Base-by-base conservation (phyloP, 64 coral and sea anemone species). In the Dendrophyllia cribrosa region DNA sequence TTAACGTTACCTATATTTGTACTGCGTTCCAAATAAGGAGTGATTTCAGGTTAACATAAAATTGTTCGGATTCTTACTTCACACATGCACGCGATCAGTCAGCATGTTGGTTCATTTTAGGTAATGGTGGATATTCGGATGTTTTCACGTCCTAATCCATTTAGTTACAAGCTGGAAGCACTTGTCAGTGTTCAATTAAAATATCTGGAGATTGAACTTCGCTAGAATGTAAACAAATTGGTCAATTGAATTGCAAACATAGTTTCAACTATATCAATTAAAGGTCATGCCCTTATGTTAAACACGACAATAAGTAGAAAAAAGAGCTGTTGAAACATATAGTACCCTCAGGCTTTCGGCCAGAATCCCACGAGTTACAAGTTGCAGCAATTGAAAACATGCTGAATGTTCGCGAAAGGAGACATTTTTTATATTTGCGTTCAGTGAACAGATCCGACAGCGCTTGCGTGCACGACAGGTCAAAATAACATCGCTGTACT, bases 181-280 rank as follows among this genome's bases (percentile, higher is more conserved):
- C 72, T 75, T 75, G 47, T 49, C 72, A 14, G 72, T 9, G 13
- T 14, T 75, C 19, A 75, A 48, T 75, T 50, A 20, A 75, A 17
- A 3, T 75, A 50, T 69, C 44, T 15, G 7, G 72, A 50, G 14
- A 49, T 9, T 50, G 72, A 20, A 7, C 3, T 7, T 75, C 15
- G 1, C 17, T 3, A 14, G 7, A 75, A 1, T 20, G 44, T 75
- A 75, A 75, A 75, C 44, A 75, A 75, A 75, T 75, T 50, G 34
- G 9, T 50, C 72, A 49, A 20, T 75, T 75, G 46, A 75, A 50
- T 75, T 50, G 72, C 45, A 49, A 14, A 75, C 44, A 75, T 75
- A 50, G 72, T 75, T 75, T 45, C 4, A 9, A 64, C 2, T 14
- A n/a, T 49, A 4, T 50, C 16, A 51, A 17, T 75, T 50, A 75